Base-by-base conservation (phyloP, 2,888 invertebrate species). In the Lacanobia wlatinum region DNA sequence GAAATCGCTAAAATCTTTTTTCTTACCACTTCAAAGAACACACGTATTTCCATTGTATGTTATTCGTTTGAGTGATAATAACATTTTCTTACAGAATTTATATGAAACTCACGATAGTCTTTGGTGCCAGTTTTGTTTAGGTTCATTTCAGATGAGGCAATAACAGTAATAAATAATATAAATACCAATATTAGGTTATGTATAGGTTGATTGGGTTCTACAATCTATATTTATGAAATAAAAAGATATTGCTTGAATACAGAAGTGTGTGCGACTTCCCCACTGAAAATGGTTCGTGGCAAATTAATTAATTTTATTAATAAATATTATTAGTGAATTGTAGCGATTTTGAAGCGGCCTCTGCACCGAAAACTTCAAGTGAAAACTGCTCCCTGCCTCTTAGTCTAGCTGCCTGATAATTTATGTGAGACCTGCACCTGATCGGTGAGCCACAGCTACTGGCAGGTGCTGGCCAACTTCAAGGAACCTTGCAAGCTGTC, bases 271-370 rank as follows among this genome's bases (percentile, higher is more conserved):
- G 40, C 23, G 16, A 60, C 48, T 58, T 55, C 10, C 9, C 23
- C 43, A n/a, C 52, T 23, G 23, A 46, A 70, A 56, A 55, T 60
- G 23, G 52, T 21, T 28, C 28, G 58, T 68, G 61, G 62, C 56
- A 52, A 43, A 34, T 59, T 0, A 34, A 34, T 5, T 34, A 34
- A n/a, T n/a, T 34, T 34, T 2, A 34, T 5, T 34, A 43, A 43
- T 43, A 43, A 43, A 43, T 43, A 43, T 14, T 12, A 14, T 43
- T 12, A 43, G 43, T 64, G 63, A 79, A 78, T 78, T 82, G 59
- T 83, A 81, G 89, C 87, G 88, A 88, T 90, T 90, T 90, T 84
- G 87, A 88, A 86, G 88, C 86, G 77, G 82, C 78, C 82, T 65
- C 64, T 75, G 87, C 88, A 90, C 87, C 87, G 86, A 87, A 88